phyloP scores from a whole-genome alignment of 2,113 vertebrate genomes.

The Platycercus adscitus region DNA sequence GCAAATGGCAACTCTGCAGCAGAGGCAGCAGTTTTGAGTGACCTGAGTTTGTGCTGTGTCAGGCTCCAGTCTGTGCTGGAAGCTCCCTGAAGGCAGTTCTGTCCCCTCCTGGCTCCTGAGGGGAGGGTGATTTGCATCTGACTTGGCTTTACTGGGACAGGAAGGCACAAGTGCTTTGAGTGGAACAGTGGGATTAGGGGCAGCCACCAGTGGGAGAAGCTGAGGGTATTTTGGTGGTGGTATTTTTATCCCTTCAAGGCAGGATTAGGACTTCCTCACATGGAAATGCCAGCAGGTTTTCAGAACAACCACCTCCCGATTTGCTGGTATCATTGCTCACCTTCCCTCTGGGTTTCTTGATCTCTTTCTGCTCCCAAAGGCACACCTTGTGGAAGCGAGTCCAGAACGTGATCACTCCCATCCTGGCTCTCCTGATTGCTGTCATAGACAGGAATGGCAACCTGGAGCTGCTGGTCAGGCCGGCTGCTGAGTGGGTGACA shows the following conservation, averaged over 20 bases:
- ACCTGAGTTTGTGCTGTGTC: neutral
- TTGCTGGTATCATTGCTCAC: neutral
- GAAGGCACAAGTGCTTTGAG: neutral
- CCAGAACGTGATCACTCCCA: slow-evolving; percentile 83
- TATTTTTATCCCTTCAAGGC: neutral
- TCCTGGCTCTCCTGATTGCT: slow-evolving; percentile 87
- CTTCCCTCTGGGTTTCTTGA: neutral
- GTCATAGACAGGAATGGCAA: slow-evolving; percentile 89
- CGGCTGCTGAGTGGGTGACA: slow-evolving; percentile 68
- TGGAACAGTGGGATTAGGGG: neutral
- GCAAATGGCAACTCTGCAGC: neutral
- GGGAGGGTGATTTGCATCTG: neutral
- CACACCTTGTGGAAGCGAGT: slow-evolving; percentile 91
- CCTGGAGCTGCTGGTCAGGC: slow-evolving; percentile 82
- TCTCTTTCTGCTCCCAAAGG: slow-evolving; percentile 67
- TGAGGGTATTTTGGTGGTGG: neutral
- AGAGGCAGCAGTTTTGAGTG: neutral
- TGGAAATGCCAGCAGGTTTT: neutral
- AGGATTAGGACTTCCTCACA: neutral
- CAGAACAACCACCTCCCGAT: neutral
- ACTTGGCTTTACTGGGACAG: neutral
- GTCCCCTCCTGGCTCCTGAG: neutral
- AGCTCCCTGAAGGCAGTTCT: neutral
- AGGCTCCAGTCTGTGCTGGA: neutral
- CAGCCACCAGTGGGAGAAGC: neutral